Evolutionary conservation across 2,797 vertebrate genomes (phyloP), one percentile per base, ranked within the genome.

Genomic region (Leuciscus waleckii): DNA sequence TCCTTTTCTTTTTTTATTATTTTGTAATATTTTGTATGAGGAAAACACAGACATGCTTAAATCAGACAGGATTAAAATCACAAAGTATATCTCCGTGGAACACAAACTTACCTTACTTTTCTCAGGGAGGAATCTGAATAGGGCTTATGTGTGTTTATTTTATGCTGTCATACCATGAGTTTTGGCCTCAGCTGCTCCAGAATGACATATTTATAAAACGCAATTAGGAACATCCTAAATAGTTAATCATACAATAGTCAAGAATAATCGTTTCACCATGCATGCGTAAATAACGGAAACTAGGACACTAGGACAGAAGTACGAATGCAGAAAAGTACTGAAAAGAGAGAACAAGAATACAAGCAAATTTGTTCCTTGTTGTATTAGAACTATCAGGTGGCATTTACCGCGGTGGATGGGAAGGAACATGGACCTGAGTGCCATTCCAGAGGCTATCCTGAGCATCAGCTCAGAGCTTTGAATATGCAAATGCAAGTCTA

Each of bases 11-110:
- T 26, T 77, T 58, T 23, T 41, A 17, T 41, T 21, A 2, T 35
- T 49, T 49, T 49, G 7, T 17, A 5, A 49, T 7, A 17, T 51
- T 19, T 21, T 29, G 35, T 41, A 26, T 79, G 9, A 61, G 39
- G 16, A 79, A 79, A 65, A 65, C 76, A 43, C 39, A 79, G 58
- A 79, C 39, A 43, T 79, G 56, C 56, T 46, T 8, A 41, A 63
- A 58, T 39, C 7, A 4, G 32, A 58, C 23, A 61, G 75, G 23
- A 41, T 61, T 79, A 23, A 65, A 65, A 79, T 79, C 17, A 19
- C 39, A 46, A 65, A 65, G 58, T 58, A 78, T 0, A 7, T 43
- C 56, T 78, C 23, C 41, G 16, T 39, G 16, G 54, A 78, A 41
- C 8, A 41, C 76, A 79, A 29, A 79, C 8, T 68, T 49, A 2